phyloP scores from a whole-genome alignment of 64 coral and sea anemone species.

The Anthopleura sola region DNA sequence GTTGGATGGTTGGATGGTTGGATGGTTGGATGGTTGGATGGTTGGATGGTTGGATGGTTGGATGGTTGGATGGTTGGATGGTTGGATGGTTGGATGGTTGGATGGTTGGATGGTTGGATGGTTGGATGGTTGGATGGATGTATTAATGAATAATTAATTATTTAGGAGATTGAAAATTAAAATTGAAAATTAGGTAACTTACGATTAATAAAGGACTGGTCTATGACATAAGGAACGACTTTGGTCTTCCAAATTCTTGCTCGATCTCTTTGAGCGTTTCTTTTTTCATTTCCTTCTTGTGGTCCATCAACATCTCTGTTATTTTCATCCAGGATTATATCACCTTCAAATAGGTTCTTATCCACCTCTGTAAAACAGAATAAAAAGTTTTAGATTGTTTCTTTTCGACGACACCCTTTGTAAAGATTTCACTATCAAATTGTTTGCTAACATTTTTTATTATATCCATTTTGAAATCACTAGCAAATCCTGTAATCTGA shows the following conservation, averaged over 20 bases:
- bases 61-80: background rate
- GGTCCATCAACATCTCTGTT: constrained; percentile 15
- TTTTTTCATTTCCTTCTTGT: background rate
- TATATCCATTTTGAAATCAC: no score
- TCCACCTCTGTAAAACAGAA: background rate
- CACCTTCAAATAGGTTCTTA: constrained; percentile 46
- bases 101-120: background rate
- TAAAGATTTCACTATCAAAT: no score
- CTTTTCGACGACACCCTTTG: no score
- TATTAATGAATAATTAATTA: no score
- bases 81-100: background rate
- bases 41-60: no score
- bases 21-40: no score
- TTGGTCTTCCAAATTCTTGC: constrained; percentile 34
- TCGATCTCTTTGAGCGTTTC: constrained; percentile 37
- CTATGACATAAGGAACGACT: constrained; percentile 40
- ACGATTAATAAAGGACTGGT: background rate
- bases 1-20: no score
- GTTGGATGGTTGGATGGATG: background rate
- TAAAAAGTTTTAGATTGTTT: no score
- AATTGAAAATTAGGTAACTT: no score
- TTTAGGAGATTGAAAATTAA: no score
- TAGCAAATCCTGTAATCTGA: no score
- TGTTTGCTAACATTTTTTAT: no score
- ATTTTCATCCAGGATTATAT: background rate